A percentile compares a stretch with the other conserved stretches of the same genome.
phyloP scores from a whole-genome alignment of 1,140 invertebrate genomes.

The Hyphantria cunea region DNA sequence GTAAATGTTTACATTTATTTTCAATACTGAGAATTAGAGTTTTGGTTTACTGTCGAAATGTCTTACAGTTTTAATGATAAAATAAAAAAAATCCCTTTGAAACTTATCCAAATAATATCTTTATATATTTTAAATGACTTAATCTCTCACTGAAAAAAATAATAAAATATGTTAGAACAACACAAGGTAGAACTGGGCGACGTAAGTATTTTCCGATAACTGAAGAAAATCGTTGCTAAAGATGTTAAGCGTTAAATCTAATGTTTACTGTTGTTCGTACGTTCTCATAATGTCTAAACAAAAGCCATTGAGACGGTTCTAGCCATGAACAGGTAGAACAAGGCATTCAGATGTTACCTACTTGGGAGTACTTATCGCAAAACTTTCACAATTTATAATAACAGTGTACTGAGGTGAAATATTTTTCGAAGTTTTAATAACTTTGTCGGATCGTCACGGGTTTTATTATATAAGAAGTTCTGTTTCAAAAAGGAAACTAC shows the following conservation, averaged over 20 bases:
- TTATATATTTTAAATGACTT: neutral
- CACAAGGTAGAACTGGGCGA: constrained; percentile 12
- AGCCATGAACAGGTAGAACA: constrained; percentile 31
- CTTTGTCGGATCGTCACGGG: constrained; percentile 16
- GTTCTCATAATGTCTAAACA: constrained; percentile 55
- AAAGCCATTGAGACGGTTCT: constrained; percentile 45
- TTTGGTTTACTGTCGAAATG: no score
- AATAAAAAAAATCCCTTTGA: no score
- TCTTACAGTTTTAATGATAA: no score
- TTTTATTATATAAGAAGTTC: constrained; percentile 4
- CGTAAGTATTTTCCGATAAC: constrained; percentile 40
- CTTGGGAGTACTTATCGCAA: constrained; percentile 43
- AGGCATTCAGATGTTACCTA: constrained; percentile 42
- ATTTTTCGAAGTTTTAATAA: constrained; percentile 19
- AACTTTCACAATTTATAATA: constrained; percentile 37
- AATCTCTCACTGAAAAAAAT: constrained; percentile 10
- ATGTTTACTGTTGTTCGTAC: constrained; percentile 50
- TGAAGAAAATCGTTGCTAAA: constrained; percentile 33
- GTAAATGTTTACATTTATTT: no score
- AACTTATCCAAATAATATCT: neutral
- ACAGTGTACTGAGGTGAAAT: constrained; percentile 30
- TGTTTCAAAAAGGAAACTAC: neutral
- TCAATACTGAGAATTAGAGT: no score
- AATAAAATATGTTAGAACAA: constrained; percentile 18
- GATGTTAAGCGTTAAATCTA: constrained; percentile 46